Evolutionary conservation across 2,113 vertebrate species (phyloP).

Genomic region (Cavia porcellus): DNA sequence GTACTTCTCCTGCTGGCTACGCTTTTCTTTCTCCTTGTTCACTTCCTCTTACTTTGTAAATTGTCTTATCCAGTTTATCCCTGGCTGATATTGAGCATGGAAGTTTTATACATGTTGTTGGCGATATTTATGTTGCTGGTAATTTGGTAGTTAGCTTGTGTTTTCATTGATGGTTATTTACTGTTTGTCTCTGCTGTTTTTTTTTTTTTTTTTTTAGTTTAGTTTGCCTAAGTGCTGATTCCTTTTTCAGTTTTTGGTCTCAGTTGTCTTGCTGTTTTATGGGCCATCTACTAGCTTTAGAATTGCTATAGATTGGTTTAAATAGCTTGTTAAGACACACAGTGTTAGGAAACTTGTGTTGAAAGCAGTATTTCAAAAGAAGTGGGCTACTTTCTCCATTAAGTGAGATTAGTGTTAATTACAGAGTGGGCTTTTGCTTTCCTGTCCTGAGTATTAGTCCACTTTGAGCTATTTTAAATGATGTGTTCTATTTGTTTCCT

Average conservation of each 20-base stretch:
- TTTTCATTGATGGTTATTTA: conserved; percentile 56
- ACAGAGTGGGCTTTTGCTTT: not conserved
- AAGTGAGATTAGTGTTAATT: conserved; percentile 63
- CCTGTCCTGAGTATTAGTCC: conserved; percentile 40
- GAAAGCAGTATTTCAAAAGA: conserved; percentile 53
- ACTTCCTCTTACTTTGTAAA: not conserved
- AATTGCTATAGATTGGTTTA: conserved; percentile 40
- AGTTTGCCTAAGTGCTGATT: conserved; percentile 57
- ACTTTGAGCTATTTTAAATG: not conserved
- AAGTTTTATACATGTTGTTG: conserved; percentile 36
- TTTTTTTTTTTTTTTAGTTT: conserved; percentile 66
- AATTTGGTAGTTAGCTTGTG: conserved; percentile 60
- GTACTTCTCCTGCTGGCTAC: not conserved
- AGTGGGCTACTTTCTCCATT: conserved; percentile 36
- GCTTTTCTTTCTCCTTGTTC: not conserved
- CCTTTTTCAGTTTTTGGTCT: conserved; percentile 39
- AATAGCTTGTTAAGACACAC: conserved; percentile 41
- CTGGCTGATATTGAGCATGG: conserved; percentile 14
- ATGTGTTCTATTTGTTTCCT: conserved; percentile 17
- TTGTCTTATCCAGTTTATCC: not conserved
- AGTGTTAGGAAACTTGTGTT: conserved; percentile 11
- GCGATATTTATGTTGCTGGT: conserved; percentile 62
- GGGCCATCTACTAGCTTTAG: conserved; percentile 62
- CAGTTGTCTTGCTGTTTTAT: conserved; percentile 50
- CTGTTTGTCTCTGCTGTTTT: conserved; percentile 59